These are phyloP conservation scores for Clinocottus analis DNA, from an alignment of 2,113 vertebrate genomes.

Conservation along the genomic window DNA sequence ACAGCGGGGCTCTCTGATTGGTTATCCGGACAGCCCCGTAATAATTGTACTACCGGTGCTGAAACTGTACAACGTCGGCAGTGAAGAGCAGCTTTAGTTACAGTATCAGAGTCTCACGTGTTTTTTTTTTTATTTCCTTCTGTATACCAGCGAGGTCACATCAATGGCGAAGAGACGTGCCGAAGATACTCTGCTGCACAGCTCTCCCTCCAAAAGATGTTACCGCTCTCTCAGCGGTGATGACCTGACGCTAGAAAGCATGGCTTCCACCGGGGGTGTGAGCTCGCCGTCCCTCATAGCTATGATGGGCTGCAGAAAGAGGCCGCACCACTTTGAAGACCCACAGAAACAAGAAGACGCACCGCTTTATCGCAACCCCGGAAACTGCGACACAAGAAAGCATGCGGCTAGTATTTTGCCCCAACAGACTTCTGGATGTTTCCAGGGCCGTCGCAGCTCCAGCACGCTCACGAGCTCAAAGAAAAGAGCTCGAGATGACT, in stretches of 20 bases:
- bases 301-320: constrained; percentile 70
- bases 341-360: constrained; percentile 14
- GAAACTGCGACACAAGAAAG: not conserved
- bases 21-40: not conserved
- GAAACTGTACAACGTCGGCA: fast-evolving
- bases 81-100: not conserved
- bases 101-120: fast-evolving
- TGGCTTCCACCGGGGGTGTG: constrained; percentile 26
- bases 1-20: constrained; percentile 42
- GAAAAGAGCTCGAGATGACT: constrained; percentile 58
- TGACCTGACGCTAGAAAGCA: constrained; percentile 53
- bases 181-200: constrained; percentile 53
- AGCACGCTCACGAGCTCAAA: not conserved
- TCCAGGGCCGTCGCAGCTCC: constrained; percentile 16
- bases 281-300: constrained; percentile 45
- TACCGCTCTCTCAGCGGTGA: not conserved
- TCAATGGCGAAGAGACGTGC: constrained; percentile 79
- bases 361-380: not conserved
- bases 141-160: not conserved
- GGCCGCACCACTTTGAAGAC: constrained; percentile 49
- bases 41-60: constrained; percentile 34
- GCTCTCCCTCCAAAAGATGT: constrained; percentile 65
- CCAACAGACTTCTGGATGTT: constrained; percentile 26
- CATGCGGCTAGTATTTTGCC: not conserved
- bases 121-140: too few relatives aligned